Evolutionary conservation across 2,113 vertebrate species (phyloP).

Genomic region (pig (Sus scrofa)): DNA sequence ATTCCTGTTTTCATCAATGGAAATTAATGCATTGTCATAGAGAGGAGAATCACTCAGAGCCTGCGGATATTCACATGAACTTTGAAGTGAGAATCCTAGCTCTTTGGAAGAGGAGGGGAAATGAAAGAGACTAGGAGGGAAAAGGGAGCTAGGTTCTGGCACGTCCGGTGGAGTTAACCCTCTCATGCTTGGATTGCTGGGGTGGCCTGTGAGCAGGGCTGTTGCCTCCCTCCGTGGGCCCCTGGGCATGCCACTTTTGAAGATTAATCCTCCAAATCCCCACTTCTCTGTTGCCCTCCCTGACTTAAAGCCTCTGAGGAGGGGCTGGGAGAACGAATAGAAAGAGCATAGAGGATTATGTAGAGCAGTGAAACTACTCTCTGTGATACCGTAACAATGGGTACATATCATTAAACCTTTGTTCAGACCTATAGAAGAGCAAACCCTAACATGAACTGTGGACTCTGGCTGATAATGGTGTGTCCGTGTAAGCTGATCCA

Average conservation of each 20-base stretch:
- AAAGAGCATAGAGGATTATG: background rate
- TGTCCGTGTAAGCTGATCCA: background rate
- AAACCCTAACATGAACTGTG: background rate
- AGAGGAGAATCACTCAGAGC: background rate
- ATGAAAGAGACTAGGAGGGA: background rate
- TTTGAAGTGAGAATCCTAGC: background rate
- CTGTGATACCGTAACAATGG: no score
- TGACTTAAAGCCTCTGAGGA: background rate
- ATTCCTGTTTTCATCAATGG: background rate
- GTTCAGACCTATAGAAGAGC: background rate
- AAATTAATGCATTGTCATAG: background rate
- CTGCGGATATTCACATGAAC: background rate
- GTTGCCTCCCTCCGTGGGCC: fast-evolving
- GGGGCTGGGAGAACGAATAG: background rate
- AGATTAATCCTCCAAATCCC: background rate
- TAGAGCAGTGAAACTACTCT: no score
- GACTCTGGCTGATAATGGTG: background rate
- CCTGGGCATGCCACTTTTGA: background rate
- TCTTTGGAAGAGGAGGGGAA: background rate
- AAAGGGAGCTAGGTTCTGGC: background rate
- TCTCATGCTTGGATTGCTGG: background rate
- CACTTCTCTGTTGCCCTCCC: background rate
- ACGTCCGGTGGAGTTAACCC: background rate
- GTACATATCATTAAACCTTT: background rate
- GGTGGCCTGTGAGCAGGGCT: fast-evolving